phyloP scores from a whole-genome alignment of 1,140 invertebrate species.

The Tetramorium alpestre region DNA sequence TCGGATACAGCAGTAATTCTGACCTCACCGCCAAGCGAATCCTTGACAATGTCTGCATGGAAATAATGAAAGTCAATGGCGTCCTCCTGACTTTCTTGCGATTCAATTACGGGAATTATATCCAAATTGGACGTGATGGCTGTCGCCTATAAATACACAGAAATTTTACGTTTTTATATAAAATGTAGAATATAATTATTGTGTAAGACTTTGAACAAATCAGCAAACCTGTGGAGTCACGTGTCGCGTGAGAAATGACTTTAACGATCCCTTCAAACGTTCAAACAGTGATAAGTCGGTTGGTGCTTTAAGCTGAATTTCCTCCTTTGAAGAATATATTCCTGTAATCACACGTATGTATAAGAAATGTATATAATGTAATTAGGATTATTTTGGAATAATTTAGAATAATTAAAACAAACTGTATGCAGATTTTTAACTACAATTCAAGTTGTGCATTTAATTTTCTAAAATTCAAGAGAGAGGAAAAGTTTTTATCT shows the following conservation, averaged over 20 bases:
- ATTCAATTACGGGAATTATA: constrained; percentile 45
- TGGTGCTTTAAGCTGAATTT: constrained; percentile 81
- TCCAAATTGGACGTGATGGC: constrained; percentile 51
- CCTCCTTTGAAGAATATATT: constrained; percentile 77
- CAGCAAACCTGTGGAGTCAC: constrained; percentile 77
- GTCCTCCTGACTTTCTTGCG: constrained; percentile 44
- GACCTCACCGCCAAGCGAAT: constrained; percentile 69
- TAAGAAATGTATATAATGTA: constrained; percentile 22
- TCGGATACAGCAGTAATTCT: constrained; percentile 63
- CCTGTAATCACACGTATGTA: constrained; percentile 69
- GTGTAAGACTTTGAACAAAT: constrained; percentile 68
- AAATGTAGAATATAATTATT: constrained; percentile 62
- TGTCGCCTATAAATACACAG: constrained; percentile 57
- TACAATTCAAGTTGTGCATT: too few species aligned
- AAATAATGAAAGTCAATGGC: constrained; percentile 66
- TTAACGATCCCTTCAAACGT: constrained; percentile 82
- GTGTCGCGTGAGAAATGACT: constrained; percentile 82
- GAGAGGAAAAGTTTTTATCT: too few species aligned
- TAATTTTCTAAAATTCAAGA: too few species aligned
- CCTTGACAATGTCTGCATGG: constrained; percentile 72
- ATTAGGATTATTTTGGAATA: background rate
- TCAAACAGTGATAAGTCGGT: constrained; percentile 83
- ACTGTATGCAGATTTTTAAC: background rate
- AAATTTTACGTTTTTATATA: constrained; percentile 49
- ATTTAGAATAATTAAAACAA: background rate